A percentile compares a stretch with the other conserved stretches of the same genome.
phyloP scores from a whole-genome alignment of 2,113 vertebrate species.

The Melanerpes aurifrons region DNA sequence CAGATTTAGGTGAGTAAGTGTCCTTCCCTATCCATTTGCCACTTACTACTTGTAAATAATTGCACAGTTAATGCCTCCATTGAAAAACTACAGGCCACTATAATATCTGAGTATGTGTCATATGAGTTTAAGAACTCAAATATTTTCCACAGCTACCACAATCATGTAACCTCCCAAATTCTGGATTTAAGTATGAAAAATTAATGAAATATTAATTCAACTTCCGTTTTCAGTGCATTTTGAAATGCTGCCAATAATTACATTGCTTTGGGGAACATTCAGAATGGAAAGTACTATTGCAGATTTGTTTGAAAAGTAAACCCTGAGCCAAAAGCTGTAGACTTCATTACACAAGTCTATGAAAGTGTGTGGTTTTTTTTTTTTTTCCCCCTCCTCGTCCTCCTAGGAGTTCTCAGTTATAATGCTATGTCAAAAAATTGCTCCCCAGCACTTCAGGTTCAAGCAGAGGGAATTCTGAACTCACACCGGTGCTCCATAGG shows the following conservation, averaged over 20 bases:
- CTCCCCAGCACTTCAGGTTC: constrained; percentile 51
- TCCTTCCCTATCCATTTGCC: background rate
- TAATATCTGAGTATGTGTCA: background rate
- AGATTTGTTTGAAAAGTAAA: constrained; percentile 42
- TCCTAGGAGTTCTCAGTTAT: constrained; percentile 13
- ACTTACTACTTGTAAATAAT: background rate
- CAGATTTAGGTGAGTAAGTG: background rate
- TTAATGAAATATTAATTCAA: constrained; percentile 39
- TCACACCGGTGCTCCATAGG: constrained; percentile 27
- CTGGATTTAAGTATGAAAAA: constrained; percentile 24
- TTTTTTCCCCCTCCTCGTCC: background rate
- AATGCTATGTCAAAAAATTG: constrained; percentile 60
- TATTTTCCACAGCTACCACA: constrained; percentile 1
- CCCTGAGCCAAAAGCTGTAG: constrained; percentile 26
- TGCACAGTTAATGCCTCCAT: background rate
- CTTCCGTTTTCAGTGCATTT: background rate
- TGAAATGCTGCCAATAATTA: constrained; percentile 37
- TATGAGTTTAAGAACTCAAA: background rate
- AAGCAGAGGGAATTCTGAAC: constrained; percentile 57
- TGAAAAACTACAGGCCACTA: background rate
- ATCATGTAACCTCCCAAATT: constrained; percentile 6
- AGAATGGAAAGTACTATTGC: constrained; percentile 36
- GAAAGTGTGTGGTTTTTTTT: background rate
- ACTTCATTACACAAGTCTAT: background rate
- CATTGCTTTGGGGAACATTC: background rate